Evolutionary conservation across 2,113 vertebrate species (phyloP).

Genomic region (Nettapus auritus): DNA sequence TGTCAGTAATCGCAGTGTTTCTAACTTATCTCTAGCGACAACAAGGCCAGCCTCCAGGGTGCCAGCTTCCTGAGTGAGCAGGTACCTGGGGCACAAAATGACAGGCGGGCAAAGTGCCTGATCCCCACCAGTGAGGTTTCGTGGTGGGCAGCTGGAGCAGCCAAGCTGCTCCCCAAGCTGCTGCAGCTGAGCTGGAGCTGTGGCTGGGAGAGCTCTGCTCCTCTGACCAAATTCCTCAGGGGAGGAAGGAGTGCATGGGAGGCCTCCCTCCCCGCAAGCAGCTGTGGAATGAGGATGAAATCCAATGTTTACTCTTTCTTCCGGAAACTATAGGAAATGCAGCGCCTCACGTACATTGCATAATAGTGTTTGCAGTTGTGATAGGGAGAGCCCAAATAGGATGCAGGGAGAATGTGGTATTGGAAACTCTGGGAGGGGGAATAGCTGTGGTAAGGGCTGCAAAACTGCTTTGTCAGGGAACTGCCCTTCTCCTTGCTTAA

Average conservation of each 20-base stretch:
- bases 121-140: not conserved
- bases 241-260: slow-evolving; percentile 27
- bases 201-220: not conserved
- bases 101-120: fast-evolving
- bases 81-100: not conserved
- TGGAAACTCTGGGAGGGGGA: not conserved
- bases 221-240: slow-evolving; percentile 18
- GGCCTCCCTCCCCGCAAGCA: slow-evolving; percentile 50
- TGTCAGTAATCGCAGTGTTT: not conserved
- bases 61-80: not conserved
- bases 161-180: fast-evolving
- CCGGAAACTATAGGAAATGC: slow-evolving; percentile 63
- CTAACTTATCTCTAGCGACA: not conserved
- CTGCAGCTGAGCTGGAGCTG: not conserved
- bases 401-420: fast-evolving
- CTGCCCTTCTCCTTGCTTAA: not conserved
- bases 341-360: not conserved
- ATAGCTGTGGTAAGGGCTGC: not conserved
- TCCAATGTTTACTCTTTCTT: slow-evolving; percentile 63
- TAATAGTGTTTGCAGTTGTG: not conserved
- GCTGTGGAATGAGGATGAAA: slow-evolving; percentile 67
- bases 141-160: not conserved
- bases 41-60: not conserved
- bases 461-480: not conserved
- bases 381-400: not conserved